Evolutionary conservation across 2,113 vertebrate genomes (phyloP).

Genomic region (Pachyramphus minor): DNA sequence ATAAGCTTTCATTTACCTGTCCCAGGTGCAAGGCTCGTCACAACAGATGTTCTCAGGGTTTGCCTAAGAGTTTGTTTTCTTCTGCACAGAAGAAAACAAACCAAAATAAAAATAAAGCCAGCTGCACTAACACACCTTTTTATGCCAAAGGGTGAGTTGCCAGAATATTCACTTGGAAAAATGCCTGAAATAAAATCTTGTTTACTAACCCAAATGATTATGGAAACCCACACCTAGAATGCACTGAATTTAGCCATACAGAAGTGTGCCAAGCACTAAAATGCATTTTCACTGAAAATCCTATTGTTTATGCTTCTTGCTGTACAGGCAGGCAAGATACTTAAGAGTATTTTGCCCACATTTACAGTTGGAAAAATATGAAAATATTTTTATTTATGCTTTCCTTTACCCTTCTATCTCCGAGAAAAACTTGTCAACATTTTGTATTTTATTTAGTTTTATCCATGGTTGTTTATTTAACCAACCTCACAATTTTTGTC

Average conservation of each 20-base stretch:
- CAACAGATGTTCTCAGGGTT: not conserved
- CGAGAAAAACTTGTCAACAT: not conserved
- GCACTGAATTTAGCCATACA: not conserved
- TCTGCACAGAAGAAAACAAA: not conserved
- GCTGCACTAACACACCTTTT: not conserved
- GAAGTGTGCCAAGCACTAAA: not conserved
- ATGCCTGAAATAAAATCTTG: not conserved
- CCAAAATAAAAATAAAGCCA: not conserved
- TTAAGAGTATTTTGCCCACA: rapidly evolving
- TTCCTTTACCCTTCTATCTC: not conserved
- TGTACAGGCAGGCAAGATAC: not conserved
- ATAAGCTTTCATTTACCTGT: not conserved
- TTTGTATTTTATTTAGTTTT: not conserved
- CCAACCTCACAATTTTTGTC: not conserved
- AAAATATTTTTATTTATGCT: not conserved
- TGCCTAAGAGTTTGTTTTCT: no score
- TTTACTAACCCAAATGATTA: not conserved
- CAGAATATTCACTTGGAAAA: not conserved
- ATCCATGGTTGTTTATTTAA: not conserved
- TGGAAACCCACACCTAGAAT: not conserved
- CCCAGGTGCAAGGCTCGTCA: not conserved
- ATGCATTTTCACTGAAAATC: not conserved
- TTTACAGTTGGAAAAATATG: rapidly evolving
- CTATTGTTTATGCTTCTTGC: not conserved
- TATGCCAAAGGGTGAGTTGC: not conserved